Percentiles rank a stretch among this genome's conserved stretches.
phyloP scores from a whole-genome alignment of 2,113 vertebrate species.

The Pangasianodon gigas region DNA sequence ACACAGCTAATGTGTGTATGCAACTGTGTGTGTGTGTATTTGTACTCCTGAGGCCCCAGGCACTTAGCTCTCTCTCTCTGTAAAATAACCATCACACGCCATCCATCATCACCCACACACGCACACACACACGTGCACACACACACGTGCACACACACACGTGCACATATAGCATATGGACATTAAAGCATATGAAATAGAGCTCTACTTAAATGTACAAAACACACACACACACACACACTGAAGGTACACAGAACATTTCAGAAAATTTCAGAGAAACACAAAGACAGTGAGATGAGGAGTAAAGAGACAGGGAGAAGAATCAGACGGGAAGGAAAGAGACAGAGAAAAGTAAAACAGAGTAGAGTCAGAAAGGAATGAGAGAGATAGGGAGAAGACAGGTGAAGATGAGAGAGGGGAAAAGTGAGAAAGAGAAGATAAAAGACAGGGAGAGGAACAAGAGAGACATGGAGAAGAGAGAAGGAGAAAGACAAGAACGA shows the following conservation, averaged over 20 bases:
- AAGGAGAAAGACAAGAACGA: not conserved
- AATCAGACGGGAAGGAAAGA: not conserved
- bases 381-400: not conserved
- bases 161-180: not conserved
- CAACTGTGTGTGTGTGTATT: not conserved
- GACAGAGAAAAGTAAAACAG: not conserved
- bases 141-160: not conserved
- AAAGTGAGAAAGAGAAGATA: not conserved
- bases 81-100: conserved; percentile 12
- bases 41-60: not conserved
- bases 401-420: not conserved
- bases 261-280: not conserved
- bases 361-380: not conserved
- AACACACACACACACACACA: not conserved
- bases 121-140: not conserved
- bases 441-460: not conserved
- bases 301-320: not conserved
- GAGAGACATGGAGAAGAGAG: not conserved
- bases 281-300: not conserved
- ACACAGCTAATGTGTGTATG: not conserved
- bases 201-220: too few relatives aligned
- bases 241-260: not conserved
- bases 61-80: not conserved
- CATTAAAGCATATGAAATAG: too few relatives aligned
- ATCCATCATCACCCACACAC: conserved; percentile 11